Evolutionary conservation across 1,140 invertebrate genomes (phyloP).

Genomic region (Thereuonema tuberculata): DNA sequence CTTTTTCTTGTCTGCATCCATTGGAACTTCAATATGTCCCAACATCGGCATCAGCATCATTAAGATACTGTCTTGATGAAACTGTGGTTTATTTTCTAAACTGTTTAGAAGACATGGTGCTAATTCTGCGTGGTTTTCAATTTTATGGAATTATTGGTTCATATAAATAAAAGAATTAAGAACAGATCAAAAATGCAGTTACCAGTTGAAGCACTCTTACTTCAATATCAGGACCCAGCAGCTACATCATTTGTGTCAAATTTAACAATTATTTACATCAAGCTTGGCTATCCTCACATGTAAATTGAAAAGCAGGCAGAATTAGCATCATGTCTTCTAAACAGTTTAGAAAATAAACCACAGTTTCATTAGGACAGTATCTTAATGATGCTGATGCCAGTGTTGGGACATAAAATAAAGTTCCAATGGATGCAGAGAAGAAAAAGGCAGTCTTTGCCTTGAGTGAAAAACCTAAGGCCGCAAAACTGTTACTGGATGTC

Average conservation of each 20-base stretch:
- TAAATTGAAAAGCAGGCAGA: slow-evolving; percentile 56
- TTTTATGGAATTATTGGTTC: slow-evolving; percentile 79
- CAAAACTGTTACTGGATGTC: too few species aligned
- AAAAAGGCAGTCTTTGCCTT: too few species aligned
- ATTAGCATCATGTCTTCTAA: slow-evolving; percentile 57
- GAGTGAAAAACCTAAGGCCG: too few species aligned
- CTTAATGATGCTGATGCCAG: too few species aligned
- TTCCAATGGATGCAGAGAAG: too few species aligned
- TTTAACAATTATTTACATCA: slow-evolving; percentile 87
- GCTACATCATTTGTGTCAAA: slow-evolving; percentile 58
- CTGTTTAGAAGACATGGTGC: slow-evolving; percentile 60
- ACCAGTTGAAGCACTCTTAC: slow-evolving; percentile 64
- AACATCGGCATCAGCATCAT: too few species aligned
- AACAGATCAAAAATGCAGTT: slow-evolving; percentile 66
- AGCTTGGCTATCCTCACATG: slow-evolving; percentile 74
- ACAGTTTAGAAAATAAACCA: slow-evolving; percentile 64
- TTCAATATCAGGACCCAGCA: slow-evolving; percentile 61
- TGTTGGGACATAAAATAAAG: too few species aligned
- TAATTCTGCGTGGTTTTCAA: slow-evolving; percentile 57
- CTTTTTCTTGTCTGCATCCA: too few species aligned
- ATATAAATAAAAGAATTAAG: slow-evolving; percentile 79
- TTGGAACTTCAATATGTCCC: too few species aligned
- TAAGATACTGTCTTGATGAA: slow-evolving; percentile 80
- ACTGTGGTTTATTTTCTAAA: slow-evolving; percentile 60
- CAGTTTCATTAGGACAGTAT: slow-evolving; percentile 72